Evolutionary conservation across 2,113 vertebrate genomes (phyloP), one percentile per base, ranked within the genome.

Genomic region (Platichthys stellatus): DNA sequence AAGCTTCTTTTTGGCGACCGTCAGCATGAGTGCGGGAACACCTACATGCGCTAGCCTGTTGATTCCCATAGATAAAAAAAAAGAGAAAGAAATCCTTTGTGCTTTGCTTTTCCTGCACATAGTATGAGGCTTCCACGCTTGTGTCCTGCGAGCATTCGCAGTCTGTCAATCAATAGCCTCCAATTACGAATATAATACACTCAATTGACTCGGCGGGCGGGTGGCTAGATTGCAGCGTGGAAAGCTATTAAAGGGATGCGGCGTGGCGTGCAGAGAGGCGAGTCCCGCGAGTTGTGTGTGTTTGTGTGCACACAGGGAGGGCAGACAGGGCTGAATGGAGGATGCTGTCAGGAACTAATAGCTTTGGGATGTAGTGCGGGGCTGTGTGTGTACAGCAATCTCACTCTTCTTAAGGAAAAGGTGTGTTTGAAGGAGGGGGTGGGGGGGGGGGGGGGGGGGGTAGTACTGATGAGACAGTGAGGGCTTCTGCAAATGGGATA

Each of bases 171-270:
- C 92, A 92, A 92, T 90, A 88, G 79, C 85, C 85, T 90, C 84
- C 92, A 92, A 92, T 93, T 93, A 92, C 89, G 35, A 86, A 90
- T 90, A 92, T 91, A 92, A 92, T 92, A 84, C 92, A 92, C 86
- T 87, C 90, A 90, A 91, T 87, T 92, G 91, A 90, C 91, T 92
- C 72, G 51, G 80, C 65, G 71, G 91, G 82, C 75, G n/a, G 77
- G 81, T 62, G 38, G 86, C 78, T 82, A 89, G 87, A 93, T 92
- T 93, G 91, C 86, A 65, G 63, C 47, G 72, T 76, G 81, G 82
- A 90, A 93, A 93, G 91, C 92, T 91, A 93, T 92, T 93, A 92
- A 89, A 87, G 89, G 84, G 85, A 77, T 90, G 83, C 80, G 80
- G 58, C 21, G 76, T 53, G 77, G 87, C 76, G 72, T 79, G 87